These are phyloP conservation scores for Homarus gammarus DNA, from an alignment of 2,888 invertebrate species.

Conservation along the genomic window DNA sequence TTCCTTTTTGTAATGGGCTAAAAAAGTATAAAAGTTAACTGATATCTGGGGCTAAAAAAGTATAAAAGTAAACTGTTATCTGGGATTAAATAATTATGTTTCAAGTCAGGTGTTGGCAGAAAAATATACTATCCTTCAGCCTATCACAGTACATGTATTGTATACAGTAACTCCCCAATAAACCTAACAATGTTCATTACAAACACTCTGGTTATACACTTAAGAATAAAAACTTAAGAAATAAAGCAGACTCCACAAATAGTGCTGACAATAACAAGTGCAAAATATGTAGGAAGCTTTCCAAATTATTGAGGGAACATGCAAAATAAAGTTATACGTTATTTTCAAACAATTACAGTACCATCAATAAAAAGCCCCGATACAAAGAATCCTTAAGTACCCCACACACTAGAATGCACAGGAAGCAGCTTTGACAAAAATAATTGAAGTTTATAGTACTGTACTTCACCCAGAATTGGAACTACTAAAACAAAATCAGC, in stretches of 20 bases:
- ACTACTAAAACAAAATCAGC: too few relatives aligned
- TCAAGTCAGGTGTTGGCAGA: not conserved
- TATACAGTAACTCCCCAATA: not conserved
- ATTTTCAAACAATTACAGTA: constrained; percentile 7
- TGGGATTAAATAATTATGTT: not conserved
- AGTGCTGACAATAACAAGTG: constrained; percentile 23
- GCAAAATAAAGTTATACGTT: not conserved
- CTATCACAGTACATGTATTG: not conserved
- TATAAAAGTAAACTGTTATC: not conserved
- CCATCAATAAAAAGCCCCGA: constrained; percentile 11
- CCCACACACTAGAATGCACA: not conserved
- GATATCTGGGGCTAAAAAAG: not conserved
- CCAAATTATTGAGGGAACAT: constrained; percentile 36
- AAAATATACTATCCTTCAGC: not conserved
- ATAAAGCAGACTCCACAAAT: not conserved
- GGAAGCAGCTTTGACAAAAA: not conserved
- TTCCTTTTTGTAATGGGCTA: not conserved
- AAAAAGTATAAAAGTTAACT: not conserved
- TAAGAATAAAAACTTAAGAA: not conserved
- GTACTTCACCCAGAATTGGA: not conserved
- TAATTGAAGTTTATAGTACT: not conserved
- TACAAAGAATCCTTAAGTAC: not conserved
- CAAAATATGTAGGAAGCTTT: constrained; percentile 42
- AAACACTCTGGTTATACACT: constrained; percentile 35
- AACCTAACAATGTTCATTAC: not conserved